Base-by-base conservation (phyloP, 2,888 invertebrate species). In the Epirrhoe alternata region DNA sequence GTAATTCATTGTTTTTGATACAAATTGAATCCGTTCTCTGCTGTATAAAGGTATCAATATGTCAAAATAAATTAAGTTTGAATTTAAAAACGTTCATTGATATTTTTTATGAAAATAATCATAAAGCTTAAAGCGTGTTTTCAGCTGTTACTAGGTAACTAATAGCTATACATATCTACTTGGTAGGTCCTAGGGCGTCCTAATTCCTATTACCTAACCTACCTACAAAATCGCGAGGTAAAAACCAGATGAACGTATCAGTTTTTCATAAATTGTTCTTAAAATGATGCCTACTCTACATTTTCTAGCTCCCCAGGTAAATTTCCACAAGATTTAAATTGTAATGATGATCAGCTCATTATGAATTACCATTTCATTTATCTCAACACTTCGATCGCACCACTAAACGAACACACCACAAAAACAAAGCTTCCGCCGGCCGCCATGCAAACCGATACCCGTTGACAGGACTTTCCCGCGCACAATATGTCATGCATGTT, bases 391-490 rank as follows among this genome's bases (percentile, higher is more conserved):
- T 63, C n/a, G 59, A 86, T 86, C 83, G 74, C 70, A 83, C 86
- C 80, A 73, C 86, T 89, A 92, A 92, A 89, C 83, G 87, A 59
- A 82, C 79, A 78, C 81, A 84, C 92, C 92, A 84, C 91, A 90
- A 86, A 87, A 88, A 87, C 89, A 82, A 84, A 78, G 84, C 83
- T 81, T 77, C 83, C 82, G 81, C 84, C 84, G 83, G 77, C 83
- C 82, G 81, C 84, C 84, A 83, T 82, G 82, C 78, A 81, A 87
- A 88, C 88, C 84, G 88, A 90, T 54, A 87, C 88, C 73, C 78
- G 81, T 73, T 87, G 91, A 89, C 90, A 90, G 87, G 77, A 83
- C 86, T 89, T 92, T 92, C 91, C 91, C 92, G 92, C 91, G 90
- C 87, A 82, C 91, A 91, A 89, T 89, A 90, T 91, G 92, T 90